Evolutionary conservation across 2,113 vertebrate genomes (phyloP), one percentile per base, ranked within the genome.

Genomic region (Actenoides lindsayi): DNA sequence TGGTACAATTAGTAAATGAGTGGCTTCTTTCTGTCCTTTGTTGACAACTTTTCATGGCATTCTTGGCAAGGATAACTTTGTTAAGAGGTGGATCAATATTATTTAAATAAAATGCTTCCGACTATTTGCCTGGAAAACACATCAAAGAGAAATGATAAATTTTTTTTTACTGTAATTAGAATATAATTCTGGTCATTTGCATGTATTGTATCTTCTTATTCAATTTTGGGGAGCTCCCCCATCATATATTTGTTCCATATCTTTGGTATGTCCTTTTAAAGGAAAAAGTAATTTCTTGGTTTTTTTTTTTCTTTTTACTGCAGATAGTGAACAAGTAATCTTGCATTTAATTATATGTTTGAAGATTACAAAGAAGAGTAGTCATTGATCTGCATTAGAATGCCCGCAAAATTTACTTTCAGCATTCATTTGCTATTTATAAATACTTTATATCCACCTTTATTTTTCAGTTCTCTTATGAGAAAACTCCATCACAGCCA

Each of bases 311-410:
- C 5, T 39, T 4, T 76, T 73, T 62, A 12, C 19, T 93, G 93
- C 44, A 79, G 53, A 65, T 65, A 54, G 48, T 57, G 63, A 95
- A 77, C 44, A 13, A 80, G 42, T 87, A 84, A 93, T 93, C 75
- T 91, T 91, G 31, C 88, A 50, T 83, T 94, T 95, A 94, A 90
- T 96, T 28, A 82, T 53, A 54, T 21, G 12, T 21, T 83, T 85
- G 78, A 87, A 91, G 78, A 91, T 82, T 92, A 91, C 37, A 84
- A 76, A 85, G 78, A 62, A 83, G 31, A 73, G 31, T 50, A 92
- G 69, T 84, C 88, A 75, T 62, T 92, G 41, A 65, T 92, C 53
- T 42, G 42, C 59, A 51, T 94, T 82, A 84, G 39, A 93, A 92
- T 89, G 46, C 25, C 57, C 65, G 30, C 31, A 51, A 65, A 82